Percentiles rank a stretch among this genome's conserved stretches.
Conservation (phyloP, 2,113 vertebrate species). For the Mormoops blainvillei region DNA sequence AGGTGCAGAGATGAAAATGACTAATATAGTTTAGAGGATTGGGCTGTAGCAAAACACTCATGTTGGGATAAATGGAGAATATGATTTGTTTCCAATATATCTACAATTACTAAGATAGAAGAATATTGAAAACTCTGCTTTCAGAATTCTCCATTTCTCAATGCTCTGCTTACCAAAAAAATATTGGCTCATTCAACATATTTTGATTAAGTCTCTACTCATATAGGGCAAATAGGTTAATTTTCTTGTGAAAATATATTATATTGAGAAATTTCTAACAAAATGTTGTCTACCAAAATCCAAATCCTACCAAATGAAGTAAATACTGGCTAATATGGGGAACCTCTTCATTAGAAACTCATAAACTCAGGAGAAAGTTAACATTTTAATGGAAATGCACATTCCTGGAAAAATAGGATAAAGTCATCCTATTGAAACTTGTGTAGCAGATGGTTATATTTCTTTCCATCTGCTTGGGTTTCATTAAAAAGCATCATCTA, state of each 20-base stretch:
- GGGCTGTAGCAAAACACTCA: not conserved
- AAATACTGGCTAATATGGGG: not conserved
- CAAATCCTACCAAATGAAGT: not conserved
- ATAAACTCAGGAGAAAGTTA: not conserved
- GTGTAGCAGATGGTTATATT: not conserved
- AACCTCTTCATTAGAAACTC: constrained; percentile 6
- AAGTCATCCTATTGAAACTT: not conserved
- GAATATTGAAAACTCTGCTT: not conserved
- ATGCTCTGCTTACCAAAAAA: not conserved
- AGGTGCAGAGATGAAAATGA: not conserved
- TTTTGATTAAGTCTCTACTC: not conserved
- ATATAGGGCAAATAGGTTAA: not conserved
- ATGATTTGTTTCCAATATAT: not conserved
- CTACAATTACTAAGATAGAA: not conserved
- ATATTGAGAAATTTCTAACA: not conserved
- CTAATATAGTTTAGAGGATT: not conserved
- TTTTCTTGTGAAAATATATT: not conserved
- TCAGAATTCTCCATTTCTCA: not conserved
- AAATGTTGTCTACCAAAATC: not conserved
- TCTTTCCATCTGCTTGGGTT: constrained; percentile 11
- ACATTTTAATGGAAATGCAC: not conserved
- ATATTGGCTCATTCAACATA: not conserved
- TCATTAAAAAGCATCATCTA: not conserved
- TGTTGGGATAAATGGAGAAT: not conserved
- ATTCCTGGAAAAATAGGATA: not conserved